Base-by-base conservation (phyloP, 2,113 vertebrate species). In the Uria aalge region DNA sequence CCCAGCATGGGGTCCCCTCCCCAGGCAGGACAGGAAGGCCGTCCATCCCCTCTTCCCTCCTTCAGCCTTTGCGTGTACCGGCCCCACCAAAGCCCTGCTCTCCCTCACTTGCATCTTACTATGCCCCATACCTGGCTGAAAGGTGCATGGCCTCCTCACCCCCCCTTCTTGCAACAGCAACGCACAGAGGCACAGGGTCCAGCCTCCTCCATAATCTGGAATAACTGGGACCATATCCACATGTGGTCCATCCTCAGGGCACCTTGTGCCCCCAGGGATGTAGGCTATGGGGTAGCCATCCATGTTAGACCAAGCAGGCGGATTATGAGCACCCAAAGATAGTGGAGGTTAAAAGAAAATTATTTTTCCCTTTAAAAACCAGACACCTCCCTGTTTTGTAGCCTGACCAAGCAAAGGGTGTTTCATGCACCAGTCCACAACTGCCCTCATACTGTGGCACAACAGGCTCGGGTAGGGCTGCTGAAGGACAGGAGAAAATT, bases 171-270 rank as follows among this genome's bases (percentile, higher is more conserved):
- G 47, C 38, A 64, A 22, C 15, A 60, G 29, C 27, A 47, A 21
- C 0, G 8, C 12, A 6, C 16, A 23, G 38, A 0, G 1, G 27
- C 3, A 0, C 19, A 32, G 32, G 12, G 8, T 52, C 38, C 19
- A 0, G 20, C 41, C 32, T 79, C 22, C 63, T 59, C 56, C 19
- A 2, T 78, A 38, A 38, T 22, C 67, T 30, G 12, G 18, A 47
- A 22, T 40, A 48, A 48, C 3, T 30, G 30, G 34, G 43, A 34
- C 14, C 8, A 9, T 11, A 36, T n/a, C 27, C 32, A 29, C 12
- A 4, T 2, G 5, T 1, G 6, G 17, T 38, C 36, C 47, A 55
- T 72, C 43, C 78, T 71, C 71, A 50, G 40, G 53, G 21, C 20
- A 47, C n/a, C 59, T 73, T 1, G 0, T 36, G 27, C 6, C 15